phyloP scores from a whole-genome alignment of 2,797 vertebrate genomes.

The Fistularia tabacaria region DNA sequence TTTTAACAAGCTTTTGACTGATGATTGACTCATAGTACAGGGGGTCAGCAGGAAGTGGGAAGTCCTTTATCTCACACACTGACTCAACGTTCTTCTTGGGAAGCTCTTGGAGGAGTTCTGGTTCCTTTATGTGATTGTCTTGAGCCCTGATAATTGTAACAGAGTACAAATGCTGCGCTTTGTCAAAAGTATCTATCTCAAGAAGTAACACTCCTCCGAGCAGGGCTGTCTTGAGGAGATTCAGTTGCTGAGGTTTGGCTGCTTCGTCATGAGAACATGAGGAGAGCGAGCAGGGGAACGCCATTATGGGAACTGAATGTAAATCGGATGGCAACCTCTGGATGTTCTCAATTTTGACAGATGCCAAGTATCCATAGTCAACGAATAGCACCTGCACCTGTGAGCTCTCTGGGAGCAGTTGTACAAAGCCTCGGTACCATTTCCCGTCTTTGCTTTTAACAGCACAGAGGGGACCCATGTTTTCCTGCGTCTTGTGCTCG shows the following conservation, averaged over 20 bases:
- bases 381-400: conserved; percentile 83
- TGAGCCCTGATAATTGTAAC: conserved; percentile 66
- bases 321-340: conserved; percentile 79
- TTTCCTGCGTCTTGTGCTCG: conserved; percentile 69
- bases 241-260: conserved; percentile 70
- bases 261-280: conserved; percentile 58
- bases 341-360: conserved; percentile 74
- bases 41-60: conserved; percentile 3
- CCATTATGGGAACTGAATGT: conserved; percentile 75
- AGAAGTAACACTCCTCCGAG: conserved; percentile 73
- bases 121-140: conserved; percentile 13
- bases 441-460: conserved; percentile 82
- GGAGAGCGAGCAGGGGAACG: conserved; percentile 82
- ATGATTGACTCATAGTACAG: conserved; percentile 37
- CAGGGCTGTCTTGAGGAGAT: conserved; percentile 75
- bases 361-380: conserved; percentile 86
- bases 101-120: conserved; percentile 9
- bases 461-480: conserved; percentile 83
- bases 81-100: conserved; percentile 10
- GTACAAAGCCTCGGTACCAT: conserved; percentile 88
- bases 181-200: conserved; percentile 67
- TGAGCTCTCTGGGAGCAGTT: conserved; percentile 77
- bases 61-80: not conserved
- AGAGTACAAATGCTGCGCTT: conserved; percentile 71
- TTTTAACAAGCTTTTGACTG: conserved; percentile 24